These are phyloP conservation scores for Muscidifurax raptorellus DNA, from an alignment of 1,140 invertebrate species.

Conservation along the genomic window DNA sequence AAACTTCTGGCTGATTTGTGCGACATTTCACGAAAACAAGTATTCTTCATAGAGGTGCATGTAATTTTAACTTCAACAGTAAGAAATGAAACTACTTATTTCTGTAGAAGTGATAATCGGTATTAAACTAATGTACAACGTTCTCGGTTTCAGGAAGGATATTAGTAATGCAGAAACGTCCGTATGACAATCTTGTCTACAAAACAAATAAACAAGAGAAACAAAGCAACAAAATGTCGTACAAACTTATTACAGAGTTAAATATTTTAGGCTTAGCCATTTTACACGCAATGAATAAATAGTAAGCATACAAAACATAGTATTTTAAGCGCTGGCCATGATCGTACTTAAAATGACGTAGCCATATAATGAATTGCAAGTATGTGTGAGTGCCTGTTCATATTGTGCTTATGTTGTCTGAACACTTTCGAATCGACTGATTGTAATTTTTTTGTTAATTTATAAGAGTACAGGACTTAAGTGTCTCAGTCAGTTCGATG, in stretches of 20 bases:
- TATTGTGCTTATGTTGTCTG: conserved; percentile 59
- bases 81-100: too few relatives aligned
- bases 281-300: conserved; percentile 62
- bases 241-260: conserved; percentile 63
- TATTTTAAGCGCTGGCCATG: conserved; percentile 74
- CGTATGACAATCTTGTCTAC: conserved; percentile 71
- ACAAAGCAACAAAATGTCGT: conserved; percentile 65
- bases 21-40: neutral
- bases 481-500: conserved; percentile 48
- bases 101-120: too few relatives aligned
- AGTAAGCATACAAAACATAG: conserved; percentile 56
- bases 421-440: conserved; percentile 40
- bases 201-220: conserved; percentile 57
- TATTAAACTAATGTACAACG: neutral
- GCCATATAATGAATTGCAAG: conserved; percentile 72
- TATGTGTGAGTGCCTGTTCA: conserved; percentile 75
- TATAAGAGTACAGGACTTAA: conserved; percentile 41
- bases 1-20: too few relatives aligned
- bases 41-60: neutral
- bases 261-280: conserved; percentile 71
- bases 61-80: too few relatives aligned
- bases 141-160: conserved; percentile 75
- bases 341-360: conserved; percentile 70
- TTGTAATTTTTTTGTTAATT: conserved; percentile 57
- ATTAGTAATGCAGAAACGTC: conserved; percentile 79